These are phyloP conservation scores for Ephialtes manifestator DNA, from an alignment of 2,888 invertebrate genomes.

Conservation along the genomic window DNA sequence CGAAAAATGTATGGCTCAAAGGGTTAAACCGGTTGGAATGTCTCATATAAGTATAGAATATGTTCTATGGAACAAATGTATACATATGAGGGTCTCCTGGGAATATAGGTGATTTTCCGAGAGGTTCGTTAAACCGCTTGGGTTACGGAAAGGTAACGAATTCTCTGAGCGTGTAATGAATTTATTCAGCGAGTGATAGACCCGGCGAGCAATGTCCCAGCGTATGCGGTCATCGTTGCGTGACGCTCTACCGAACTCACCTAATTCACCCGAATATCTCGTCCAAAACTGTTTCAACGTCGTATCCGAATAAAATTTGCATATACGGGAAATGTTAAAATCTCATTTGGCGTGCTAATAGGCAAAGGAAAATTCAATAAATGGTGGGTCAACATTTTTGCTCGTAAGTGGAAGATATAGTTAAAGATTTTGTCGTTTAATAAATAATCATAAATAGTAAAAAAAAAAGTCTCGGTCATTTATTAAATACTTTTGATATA, in stretches of 20 bases:
- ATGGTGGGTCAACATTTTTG: not conserved
- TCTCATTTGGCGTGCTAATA: conserved; percentile 28
- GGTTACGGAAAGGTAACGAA: conserved; percentile 39
- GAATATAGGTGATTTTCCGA: not conserved
- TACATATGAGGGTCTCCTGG: not conserved
- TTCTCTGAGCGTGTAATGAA: conserved; percentile 36
- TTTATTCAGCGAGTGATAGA: conserved; percentile 42
- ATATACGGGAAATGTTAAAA: conserved; percentile 29
- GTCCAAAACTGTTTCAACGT: conserved; percentile 37
- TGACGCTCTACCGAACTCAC: not conserved
- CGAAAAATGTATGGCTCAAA: too few relatives aligned
- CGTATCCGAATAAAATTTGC: not conserved
- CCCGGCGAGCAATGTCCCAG: not conserved
- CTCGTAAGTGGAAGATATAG: too few relatives aligned
- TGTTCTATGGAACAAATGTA: not conserved
- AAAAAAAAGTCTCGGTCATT: not conserved
- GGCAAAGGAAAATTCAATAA: not conserved
- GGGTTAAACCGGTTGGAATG: too few relatives aligned
- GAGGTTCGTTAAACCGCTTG: conserved; percentile 39
- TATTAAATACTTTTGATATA: not conserved
- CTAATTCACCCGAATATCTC: conserved; percentile 9
- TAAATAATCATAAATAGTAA: not conserved
- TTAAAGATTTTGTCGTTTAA: not conserved
- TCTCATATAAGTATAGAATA: not conserved
- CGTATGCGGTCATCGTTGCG: conserved; percentile 2